These are phyloP conservation scores for Craseonycteris thonglongyai DNA, from an alignment of 2,113 vertebrate species.

Conservation along the genomic window DNA sequence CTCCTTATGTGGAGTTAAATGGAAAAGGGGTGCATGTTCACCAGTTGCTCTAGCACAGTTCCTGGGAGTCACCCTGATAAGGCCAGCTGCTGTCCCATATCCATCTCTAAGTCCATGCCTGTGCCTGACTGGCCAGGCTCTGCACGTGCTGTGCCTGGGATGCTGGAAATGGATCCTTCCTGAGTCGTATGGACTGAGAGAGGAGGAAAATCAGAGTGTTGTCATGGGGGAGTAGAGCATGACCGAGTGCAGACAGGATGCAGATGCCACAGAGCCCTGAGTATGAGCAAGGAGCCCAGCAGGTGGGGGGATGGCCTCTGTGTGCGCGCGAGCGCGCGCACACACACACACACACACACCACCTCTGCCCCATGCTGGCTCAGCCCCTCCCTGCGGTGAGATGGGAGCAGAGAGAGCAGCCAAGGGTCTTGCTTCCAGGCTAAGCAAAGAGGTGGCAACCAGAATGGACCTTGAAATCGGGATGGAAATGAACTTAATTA, in stretches of 20 bases:
- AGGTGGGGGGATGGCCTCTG: neutral
- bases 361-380: neutral
- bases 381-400: neutral
- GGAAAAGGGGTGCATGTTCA: neutral
- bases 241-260: neutral
- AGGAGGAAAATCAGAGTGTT: neutral
- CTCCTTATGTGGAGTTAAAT: neutral
- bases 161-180: neutral
- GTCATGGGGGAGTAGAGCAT: accelerated
- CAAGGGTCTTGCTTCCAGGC: neutral
- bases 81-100: neutral
- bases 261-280: neutral
- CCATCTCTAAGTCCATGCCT: neutral
- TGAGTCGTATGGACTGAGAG: neutral
- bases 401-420: neutral
- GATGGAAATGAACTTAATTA: constrained; percentile 63
- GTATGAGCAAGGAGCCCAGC: accelerated
- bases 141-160: neutral
- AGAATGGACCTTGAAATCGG: constrained; percentile 26
- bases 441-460: constrained; percentile 32
- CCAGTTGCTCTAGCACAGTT: neutral
- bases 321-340: too few species aligned
- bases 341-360: too few species aligned
- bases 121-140: neutral
- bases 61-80: neutral